These are phyloP conservation scores for Boulengeromyrus knoepffleri DNA, from an alignment of 2,113 vertebrate species.

Conservation along the genomic window DNA sequence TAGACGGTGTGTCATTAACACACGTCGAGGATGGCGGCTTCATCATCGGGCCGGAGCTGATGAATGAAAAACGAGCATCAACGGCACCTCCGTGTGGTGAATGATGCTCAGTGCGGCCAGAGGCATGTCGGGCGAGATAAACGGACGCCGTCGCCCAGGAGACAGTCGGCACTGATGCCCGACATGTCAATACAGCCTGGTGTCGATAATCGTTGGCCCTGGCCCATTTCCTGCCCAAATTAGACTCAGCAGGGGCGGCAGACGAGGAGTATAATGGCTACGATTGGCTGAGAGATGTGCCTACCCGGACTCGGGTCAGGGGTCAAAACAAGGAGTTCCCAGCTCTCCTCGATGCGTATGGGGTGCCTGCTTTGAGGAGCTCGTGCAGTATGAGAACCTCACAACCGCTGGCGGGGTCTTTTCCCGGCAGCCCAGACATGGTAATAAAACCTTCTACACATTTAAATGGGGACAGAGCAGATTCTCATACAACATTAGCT, in stretches of 20 bases:
- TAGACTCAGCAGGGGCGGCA: neutral
- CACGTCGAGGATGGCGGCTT: neutral
- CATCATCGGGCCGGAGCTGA: neutral
- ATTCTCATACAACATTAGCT: neutral
- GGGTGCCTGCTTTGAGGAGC: neutral
- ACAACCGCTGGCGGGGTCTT: neutral
- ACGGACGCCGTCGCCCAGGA: neutral
- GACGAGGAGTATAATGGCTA: neutral
- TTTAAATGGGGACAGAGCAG: neutral
- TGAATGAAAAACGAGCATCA: neutral
- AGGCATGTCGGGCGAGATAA: neutral
- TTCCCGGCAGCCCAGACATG: neutral
- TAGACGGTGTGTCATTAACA: neutral
- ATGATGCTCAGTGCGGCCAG: neutral
- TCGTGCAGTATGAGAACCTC: neutral
- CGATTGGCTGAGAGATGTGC: neutral
- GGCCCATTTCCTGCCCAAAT: neutral
- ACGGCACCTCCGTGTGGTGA: neutral
- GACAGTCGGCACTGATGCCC: neutral
- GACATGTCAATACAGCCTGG: neutral
- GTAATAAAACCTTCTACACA: neutral
- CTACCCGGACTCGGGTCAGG: neutral
- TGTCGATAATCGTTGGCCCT: neutral
- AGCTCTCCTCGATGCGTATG: neutral
- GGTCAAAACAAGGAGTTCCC: neutral